A percentile compares a stretch with the other conserved stretches of the same genome.
phyloP scores from a whole-genome alignment of 1,140 invertebrate genomes.

The Hermetia illucens region DNA sequence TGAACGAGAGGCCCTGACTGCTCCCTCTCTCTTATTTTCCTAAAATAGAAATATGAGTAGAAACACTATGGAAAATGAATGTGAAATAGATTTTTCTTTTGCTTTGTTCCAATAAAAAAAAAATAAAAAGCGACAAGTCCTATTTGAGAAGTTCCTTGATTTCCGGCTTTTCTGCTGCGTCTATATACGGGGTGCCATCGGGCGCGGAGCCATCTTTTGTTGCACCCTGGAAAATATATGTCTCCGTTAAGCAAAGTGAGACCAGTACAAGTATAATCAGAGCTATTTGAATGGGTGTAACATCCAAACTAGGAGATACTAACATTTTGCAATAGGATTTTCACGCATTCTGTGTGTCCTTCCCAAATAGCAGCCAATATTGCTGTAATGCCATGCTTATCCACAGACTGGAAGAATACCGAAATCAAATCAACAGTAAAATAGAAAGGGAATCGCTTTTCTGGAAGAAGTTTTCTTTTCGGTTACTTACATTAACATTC shows the following conservation, averaged over 20 bases:
- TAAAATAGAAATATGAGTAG: too few species aligned
- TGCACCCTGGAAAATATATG: conserved; percentile 51
- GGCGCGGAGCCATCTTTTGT: conserved; percentile 69
- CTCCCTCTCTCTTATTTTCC: too few species aligned
- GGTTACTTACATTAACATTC: conserved; percentile 73
- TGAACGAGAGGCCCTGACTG: too few species aligned
- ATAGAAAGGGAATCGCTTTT: background rate
- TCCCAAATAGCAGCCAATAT: conserved; percentile 91
- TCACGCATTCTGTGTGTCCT: conserved; percentile 82
- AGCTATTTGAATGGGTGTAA: background rate
- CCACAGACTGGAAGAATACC: conserved; percentile 59
- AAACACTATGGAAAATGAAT: background rate
- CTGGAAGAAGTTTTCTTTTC: conserved; percentile 3
- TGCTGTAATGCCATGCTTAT: conserved; percentile 88
- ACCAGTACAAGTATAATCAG: background rate
- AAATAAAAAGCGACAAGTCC: too few species aligned
- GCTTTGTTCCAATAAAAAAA: too few species aligned
- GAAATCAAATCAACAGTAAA: too few species aligned
- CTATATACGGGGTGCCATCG: conserved; percentile 71
- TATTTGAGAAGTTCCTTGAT: conserved; percentile 58
- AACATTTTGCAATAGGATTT: conserved; percentile 72
- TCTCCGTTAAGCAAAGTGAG: conserved; percentile 1
- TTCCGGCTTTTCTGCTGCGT: conserved; percentile 84
- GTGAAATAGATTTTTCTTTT: background rate
- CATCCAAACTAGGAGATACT: conserved; percentile 14